Evolutionary conservation across 2,113 vertebrate species (phyloP), one percentile per base, ranked within the genome.

Genomic region (Hoplias malabaricus): DNA sequence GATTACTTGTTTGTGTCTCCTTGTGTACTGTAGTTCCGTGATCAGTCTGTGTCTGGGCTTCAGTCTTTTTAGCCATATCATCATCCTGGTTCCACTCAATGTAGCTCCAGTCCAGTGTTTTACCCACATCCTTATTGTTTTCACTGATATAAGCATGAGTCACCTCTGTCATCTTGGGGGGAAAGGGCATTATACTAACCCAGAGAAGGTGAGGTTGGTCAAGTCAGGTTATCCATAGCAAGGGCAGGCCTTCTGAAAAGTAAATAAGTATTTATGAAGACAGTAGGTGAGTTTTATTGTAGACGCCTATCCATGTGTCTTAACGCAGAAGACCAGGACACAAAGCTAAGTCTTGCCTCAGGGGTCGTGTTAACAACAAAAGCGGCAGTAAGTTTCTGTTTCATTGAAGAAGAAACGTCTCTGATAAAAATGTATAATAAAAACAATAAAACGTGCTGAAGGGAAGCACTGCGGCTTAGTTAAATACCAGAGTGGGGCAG

Each of bases 31-130:
- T 46, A 14, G 76, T 5, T 23, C 62, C 48, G 0, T 5, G 11
- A 46, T 83, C 84, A 0, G 93, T 94, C 83, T 94, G 93, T 0
- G 93, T 94, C 54, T 90, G 76, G 16, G 81, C 89, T 4, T 86
- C 75, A 0, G 34, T 83, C 71, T 84, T 78, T 50, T 83, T 85
- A 13, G 84, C 43, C 1, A 43, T 59, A 57, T 89, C 88, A 78
- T 88, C 88, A 78, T 87, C 86, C 34, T 88, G 85, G 5, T 42
- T 82, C 90, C 90, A 92, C 73, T 91, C 85, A 1, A 91, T 89
- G 82, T 87, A 90, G 79, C 84, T 90, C 92, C 91, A 91, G 59
- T 80, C 88, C 78, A 92, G 85, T 25, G 78, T 88, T 83, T 88
- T 89, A 3, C 87, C 89, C 5, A 75, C 78, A 36, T 86, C 84